Evolutionary conservation across 2,797 vertebrate species (phyloP).

Genomic region (Lacerta viridis): DNA sequence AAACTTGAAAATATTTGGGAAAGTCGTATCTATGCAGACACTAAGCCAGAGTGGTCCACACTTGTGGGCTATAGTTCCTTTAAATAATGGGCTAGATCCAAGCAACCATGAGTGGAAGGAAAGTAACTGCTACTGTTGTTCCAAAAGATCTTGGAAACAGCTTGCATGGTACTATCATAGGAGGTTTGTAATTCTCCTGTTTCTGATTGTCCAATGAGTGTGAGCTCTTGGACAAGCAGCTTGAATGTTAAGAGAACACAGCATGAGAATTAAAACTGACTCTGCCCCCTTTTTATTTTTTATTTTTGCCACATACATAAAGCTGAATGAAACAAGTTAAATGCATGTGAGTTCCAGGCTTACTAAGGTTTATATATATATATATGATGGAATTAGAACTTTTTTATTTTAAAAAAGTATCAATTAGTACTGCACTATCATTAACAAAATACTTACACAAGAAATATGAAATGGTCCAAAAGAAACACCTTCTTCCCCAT

Average conservation of each 20-base stretch:
- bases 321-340: too few relatives aligned
- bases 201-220: background rate
- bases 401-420: background rate
- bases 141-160: background rate
- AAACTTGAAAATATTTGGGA: too few relatives aligned
- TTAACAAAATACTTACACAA: conserved; percentile 88
- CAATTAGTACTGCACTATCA: background rate
- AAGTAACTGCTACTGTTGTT: background rate
- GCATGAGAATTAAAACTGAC: background rate
- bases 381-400: background rate
- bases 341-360: too few relatives aligned
- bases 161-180: background rate
- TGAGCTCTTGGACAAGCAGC: background rate
- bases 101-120: background rate
- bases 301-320: too few relatives aligned
- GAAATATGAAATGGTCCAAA: conserved; percentile 96
- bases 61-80: background rate
- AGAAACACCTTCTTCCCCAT: conserved; percentile 88
- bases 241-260: background rate
- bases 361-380: background rate
- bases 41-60: background rate
- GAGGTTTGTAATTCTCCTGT: background rate
- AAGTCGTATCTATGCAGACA: background rate
- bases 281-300: too few relatives aligned
- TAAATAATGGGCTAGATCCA: background rate